A percentile compares a stretch with the other conserved stretches of the same genome.
Evolutionary conservation across 2,888 invertebrate genomes (phyloP).

Genomic region (Heteromurus nitidus): DNA sequence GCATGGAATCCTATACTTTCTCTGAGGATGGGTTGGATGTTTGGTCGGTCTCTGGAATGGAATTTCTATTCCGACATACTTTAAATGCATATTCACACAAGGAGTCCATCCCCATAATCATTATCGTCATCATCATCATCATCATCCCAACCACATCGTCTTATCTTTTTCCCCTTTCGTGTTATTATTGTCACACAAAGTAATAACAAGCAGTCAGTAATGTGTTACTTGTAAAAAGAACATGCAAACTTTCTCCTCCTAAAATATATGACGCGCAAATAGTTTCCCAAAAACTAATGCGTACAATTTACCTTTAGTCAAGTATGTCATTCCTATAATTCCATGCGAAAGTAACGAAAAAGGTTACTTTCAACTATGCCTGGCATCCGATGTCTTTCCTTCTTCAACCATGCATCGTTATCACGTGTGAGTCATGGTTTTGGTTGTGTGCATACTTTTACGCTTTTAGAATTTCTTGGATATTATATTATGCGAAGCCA

Average conservation of each 20-base stretch:
- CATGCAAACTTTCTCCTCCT: background rate
- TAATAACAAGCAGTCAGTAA: conserved; percentile 32
- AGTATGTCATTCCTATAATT: background rate
- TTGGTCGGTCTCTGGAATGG: conserved; percentile 32
- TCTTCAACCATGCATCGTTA: no score
- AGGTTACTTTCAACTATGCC: conserved; percentile 52
- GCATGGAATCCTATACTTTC: conserved; percentile 23
- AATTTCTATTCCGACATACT: conserved; percentile 54
- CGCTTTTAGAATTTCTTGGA: no score
- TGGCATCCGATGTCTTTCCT: conserved; percentile 44
- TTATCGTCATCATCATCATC: conserved; percentile 40
- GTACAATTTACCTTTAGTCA: background rate
- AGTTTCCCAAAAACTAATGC: no score
- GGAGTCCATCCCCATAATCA: conserved; percentile 26
- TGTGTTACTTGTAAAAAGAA: background rate
- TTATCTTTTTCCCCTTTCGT: conserved; percentile 43
- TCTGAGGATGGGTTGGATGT: conserved; percentile 17
- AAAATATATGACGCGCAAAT: no score
- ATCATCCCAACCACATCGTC: conserved; percentile 22
- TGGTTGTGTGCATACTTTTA: no score
- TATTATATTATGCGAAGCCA: no score
- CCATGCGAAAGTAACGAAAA: conserved; percentile 49
- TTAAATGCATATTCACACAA: conserved; percentile 52
- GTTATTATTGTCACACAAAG: conserved; percentile 48
- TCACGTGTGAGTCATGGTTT: no score